Evolutionary conservation across 2,113 vertebrate genomes (phyloP).

Genomic region (Tetraodon nigroviridis): DNA sequence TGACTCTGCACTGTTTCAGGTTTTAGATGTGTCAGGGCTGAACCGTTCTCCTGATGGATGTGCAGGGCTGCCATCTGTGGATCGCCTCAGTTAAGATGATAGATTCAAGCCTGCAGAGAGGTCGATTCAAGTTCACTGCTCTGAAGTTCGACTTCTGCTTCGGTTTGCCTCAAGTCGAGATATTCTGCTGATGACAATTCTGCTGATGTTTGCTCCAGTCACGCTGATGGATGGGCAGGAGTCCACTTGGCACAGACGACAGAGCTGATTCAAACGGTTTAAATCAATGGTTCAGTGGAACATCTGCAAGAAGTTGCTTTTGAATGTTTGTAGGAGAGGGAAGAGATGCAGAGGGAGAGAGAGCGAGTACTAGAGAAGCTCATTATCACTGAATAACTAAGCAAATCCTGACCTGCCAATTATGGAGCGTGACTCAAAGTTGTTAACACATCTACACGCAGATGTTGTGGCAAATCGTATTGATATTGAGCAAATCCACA

Average conservation of each 20-base stretch:
- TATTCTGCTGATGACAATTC: conserved; percentile 3
- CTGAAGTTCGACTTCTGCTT: conserved; percentile 7
- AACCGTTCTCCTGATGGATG: conserved; percentile 48
- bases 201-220: conserved; percentile 1
- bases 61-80: conserved; percentile 24
- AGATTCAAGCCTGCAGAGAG: conserved; percentile 38
- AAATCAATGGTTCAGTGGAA: conserved; percentile 17
- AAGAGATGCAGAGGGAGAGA: neutral
- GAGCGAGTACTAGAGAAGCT: conserved; percentile 14
- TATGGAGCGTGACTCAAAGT: conserved; percentile 63
- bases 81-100: conserved; percentile 57
- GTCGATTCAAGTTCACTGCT: conserved; percentile 53
- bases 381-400: conserved; percentile 69
- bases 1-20: conserved; percentile 28
- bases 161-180: conserved; percentile 22
- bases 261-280: conserved; percentile 4
- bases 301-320: conserved; percentile 11
- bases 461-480: conserved; percentile 51
- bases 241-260: conserved; percentile 7
- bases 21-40: conserved; percentile 33
- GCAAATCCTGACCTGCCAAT: conserved; percentile 44
- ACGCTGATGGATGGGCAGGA: neutral
- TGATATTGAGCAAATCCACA: conserved; percentile 16
- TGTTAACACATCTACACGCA: conserved; percentile 48
- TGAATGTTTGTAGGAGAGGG: neutral